Conservation (phyloP, 2,888 invertebrate species). For the Chloroclystis v-ata region DNA sequence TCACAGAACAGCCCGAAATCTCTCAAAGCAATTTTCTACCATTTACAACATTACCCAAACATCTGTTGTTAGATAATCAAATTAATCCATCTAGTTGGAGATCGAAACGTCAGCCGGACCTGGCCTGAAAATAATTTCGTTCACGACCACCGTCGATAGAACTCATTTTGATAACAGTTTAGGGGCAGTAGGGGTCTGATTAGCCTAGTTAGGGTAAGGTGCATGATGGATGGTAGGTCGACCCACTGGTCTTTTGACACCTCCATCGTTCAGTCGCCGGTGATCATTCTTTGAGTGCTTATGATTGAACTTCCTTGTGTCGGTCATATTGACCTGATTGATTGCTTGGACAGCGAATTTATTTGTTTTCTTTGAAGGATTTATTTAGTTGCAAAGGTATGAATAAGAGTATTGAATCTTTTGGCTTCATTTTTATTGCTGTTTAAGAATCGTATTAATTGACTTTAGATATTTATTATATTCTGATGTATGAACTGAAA, state of each 20-base stretch:
- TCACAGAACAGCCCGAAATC: neutral
- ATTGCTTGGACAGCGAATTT: too few species aligned
- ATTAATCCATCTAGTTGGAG: slow-evolving; percentile 76
- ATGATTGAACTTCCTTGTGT: slow-evolving; percentile 59
- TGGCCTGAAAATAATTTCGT: slow-evolving; percentile 71
- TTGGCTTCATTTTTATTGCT: too few species aligned
- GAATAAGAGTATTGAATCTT: too few species aligned
- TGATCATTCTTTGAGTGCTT: slow-evolving; percentile 65
- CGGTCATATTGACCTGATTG: slow-evolving; percentile 19
- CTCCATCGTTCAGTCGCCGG: slow-evolving; percentile 70
- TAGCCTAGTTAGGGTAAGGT: slow-evolving; percentile 42
- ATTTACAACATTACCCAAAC: slow-evolving; percentile 37
- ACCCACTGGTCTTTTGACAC: slow-evolving; percentile 68
- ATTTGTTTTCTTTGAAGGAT: too few species aligned
- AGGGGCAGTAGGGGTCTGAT: slow-evolving; percentile 28
- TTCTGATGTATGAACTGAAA: too few species aligned
- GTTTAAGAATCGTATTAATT: too few species aligned
- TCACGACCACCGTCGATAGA: slow-evolving; percentile 40
- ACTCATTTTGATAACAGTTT: slow-evolving; percentile 21
- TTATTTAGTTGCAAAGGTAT: too few species aligned
- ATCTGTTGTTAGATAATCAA: slow-evolving; percentile 73
- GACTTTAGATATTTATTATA: too few species aligned
- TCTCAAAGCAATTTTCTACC: slow-evolving; percentile 6
- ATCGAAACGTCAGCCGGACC: slow-evolving; percentile 74
- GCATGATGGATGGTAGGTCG: slow-evolving; percentile 69